Percentiles rank a stretch among this genome's conserved stretches.
These are phyloP conservation scores for Euplagia quadripunctaria DNA, from an alignment of 2,888 invertebrate genomes.

Conservation along the genomic window DNA sequence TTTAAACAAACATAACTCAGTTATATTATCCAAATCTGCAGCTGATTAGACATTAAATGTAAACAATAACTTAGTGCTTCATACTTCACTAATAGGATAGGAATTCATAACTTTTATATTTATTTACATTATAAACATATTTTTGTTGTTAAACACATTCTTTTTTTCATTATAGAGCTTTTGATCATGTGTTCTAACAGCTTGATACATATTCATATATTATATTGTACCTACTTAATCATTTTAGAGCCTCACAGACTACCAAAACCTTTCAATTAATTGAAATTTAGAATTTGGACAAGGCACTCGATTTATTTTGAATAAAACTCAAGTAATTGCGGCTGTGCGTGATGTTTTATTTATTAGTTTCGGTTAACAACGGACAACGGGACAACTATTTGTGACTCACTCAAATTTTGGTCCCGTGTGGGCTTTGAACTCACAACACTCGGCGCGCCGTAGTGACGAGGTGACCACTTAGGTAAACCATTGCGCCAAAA, in stretches of 20 bases:
- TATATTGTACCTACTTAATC: background rate
- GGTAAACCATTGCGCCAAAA: too few species aligned
- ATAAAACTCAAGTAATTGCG: too few species aligned
- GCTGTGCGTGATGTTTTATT: too few species aligned
- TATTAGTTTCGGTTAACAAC: too few species aligned
- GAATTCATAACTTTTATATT: background rate
- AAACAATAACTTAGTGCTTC: constrained; percentile 32
- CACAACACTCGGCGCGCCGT: too few species aligned
- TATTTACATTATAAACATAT: background rate
- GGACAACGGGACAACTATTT: too few species aligned
- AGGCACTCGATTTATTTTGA: background rate
- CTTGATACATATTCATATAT: constrained; percentile 8
- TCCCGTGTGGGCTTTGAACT: too few species aligned
- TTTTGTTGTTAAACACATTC: background rate
- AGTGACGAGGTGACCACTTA: too few species aligned
- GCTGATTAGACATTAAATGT: background rate
- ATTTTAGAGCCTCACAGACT: background rate
- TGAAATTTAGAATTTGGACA: background rate
- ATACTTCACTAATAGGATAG: constrained; percentile 29
- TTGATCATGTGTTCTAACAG: constrained; percentile 2
- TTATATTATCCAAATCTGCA: background rate
- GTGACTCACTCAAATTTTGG: too few species aligned
- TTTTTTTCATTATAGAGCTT: constrained; percentile 2
- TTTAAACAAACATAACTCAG: background rate
- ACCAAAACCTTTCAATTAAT: background rate